Percentiles rank a stretch among this genome's conserved stretches.
Evolutionary conservation across 1,140 invertebrate species (phyloP).

Genomic region (Heliconius nattereri): DNA sequence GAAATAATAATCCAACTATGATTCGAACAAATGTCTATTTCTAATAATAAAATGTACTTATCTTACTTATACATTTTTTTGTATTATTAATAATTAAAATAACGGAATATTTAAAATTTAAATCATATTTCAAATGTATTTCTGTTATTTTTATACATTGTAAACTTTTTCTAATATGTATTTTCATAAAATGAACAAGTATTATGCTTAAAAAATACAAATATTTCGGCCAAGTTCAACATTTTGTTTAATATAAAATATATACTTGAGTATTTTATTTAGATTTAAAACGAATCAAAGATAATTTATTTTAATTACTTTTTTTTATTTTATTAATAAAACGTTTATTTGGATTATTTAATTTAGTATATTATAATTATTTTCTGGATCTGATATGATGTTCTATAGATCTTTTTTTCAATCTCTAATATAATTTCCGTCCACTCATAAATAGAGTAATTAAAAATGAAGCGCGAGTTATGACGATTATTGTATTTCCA

Average conservation of each 20-base stretch:
- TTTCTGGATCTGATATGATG: not conserved
- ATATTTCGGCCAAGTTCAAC: not conserved
- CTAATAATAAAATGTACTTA: not conserved
- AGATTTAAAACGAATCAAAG: slow-evolving; percentile 7
- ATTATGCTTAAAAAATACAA: not conserved
- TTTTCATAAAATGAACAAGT: no score
- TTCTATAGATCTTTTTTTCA: not conserved
- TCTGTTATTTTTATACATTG: not conserved
- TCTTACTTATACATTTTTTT: no score
- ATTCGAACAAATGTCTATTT: not conserved
- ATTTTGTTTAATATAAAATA: not conserved
- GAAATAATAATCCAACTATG: not conserved
- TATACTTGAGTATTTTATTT: not conserved
- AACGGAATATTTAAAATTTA: not conserved
- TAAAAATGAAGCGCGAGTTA: not conserved
- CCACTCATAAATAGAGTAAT: not conserved
- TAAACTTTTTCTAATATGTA: not conserved
- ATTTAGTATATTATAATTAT: not conserved
- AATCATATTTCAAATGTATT: not conserved
- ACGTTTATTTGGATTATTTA: not conserved
- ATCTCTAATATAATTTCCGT: not conserved
- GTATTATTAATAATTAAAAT: not conserved
- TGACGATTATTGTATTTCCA: slow-evolving; percentile 4
- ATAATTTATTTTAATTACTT: slow-evolving; percentile 8
- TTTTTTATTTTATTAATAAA: not conserved